Conservation (phyloP, 1,140 invertebrate genomes). For the Meloidogyne exigua region DNA sequence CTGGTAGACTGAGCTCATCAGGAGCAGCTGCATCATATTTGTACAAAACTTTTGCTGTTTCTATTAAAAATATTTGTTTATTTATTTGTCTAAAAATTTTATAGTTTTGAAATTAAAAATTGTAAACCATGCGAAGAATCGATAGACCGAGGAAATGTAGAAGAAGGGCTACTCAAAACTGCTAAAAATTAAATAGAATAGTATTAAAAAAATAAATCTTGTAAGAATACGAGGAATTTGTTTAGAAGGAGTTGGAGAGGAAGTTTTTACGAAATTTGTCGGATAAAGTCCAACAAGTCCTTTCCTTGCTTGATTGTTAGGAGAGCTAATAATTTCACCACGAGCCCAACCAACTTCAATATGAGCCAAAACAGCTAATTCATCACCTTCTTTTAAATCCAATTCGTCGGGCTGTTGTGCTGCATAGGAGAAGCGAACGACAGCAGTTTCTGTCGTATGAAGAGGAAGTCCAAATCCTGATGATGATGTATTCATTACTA, state of each 20-base stretch:
- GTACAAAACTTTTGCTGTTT: conserved; percentile 64
- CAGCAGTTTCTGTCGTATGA: conserved; percentile 67
- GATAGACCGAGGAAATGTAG: conserved; percentile 6
- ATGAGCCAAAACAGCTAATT: conserved; percentile 79
- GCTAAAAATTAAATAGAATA: not conserved
- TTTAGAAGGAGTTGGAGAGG: conserved; percentile 30
- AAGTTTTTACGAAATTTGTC: conserved; percentile 66
- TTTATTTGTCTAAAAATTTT: conserved; percentile 9
- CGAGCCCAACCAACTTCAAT: conserved; percentile 67
- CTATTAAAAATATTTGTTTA: conserved; percentile 13
- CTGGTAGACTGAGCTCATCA: conserved; percentile 65
- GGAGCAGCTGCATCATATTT: conserved; percentile 65
- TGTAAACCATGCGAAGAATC: not conserved
- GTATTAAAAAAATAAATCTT: not conserved
- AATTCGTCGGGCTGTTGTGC: conserved; percentile 91
- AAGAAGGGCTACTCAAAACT: not conserved
- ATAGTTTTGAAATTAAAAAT: not conserved
- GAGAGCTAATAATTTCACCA: conserved; percentile 59
- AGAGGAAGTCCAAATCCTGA: not conserved
- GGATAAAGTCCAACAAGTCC: conserved; percentile 67
- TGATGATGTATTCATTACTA: not conserved
- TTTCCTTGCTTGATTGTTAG: conserved; percentile 36
- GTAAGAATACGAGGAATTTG: conserved; percentile 25
- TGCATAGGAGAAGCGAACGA: conserved; percentile 83
- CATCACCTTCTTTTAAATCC: conserved; percentile 80